These are phyloP conservation scores for Pherbina coryleti DNA, from an alignment of 2,888 invertebrate species.

Conservation along the genomic window DNA sequence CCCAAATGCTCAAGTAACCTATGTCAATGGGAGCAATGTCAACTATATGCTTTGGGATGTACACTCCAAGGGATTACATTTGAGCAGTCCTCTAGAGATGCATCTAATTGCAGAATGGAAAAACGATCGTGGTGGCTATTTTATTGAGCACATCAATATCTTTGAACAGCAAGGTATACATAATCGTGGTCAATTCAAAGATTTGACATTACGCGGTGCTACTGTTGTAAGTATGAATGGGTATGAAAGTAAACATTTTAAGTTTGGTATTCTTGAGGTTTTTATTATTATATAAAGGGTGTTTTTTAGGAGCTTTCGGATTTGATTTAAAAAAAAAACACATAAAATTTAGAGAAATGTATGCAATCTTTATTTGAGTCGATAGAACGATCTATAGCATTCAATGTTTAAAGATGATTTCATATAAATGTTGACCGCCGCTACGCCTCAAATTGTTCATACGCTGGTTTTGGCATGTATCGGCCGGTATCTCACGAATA, in stretches of 20 bases:
- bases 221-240: slow-evolving; percentile 58
- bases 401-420: too few species aligned
- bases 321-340: too few species aligned
- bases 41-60: slow-evolving; percentile 57
- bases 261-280: background rate
- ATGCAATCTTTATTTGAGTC: too few species aligned
- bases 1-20: slow-evolving; percentile 64
- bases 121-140: slow-evolving; percentile 38
- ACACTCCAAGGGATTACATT: slow-evolving; percentile 63
- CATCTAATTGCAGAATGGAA: slow-evolving; percentile 49
- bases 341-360: too few species aligned
- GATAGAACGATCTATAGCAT: too few species aligned
- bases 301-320: too few species aligned
- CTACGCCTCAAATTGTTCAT: too few species aligned
- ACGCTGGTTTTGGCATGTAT: too few species aligned
- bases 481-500: too few species aligned
- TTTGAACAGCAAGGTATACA: slow-evolving; percentile 56
- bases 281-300: too few species aligned
- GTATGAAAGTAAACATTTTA: background rate
- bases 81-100: slow-evolving; percentile 55
- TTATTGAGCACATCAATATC: slow-evolving; percentile 46
- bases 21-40: slow-evolving; percentile 50
- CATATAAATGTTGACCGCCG: too few species aligned
- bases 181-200: slow-evolving; percentile 58
- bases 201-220: slow-evolving; percentile 59